These are phyloP conservation scores for Gobiocypris rarus DNA, from an alignment of 2,113 vertebrate species.

Conservation along the genomic window DNA sequence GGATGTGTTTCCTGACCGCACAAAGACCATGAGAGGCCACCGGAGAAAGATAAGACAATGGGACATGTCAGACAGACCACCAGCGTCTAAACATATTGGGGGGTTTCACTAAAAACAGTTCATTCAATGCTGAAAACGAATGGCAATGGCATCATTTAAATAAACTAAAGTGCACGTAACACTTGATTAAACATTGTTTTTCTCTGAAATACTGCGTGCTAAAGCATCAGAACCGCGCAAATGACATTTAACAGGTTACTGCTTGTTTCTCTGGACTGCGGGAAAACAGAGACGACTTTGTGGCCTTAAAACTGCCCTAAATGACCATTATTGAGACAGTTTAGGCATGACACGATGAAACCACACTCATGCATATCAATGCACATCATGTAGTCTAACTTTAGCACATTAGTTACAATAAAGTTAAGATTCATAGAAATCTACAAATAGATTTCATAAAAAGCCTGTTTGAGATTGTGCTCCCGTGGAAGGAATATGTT, in stretches of 20 bases:
- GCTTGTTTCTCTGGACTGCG: too few species aligned
- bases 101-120: neutral
- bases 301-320: neutral
- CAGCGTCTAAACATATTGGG: constrained; percentile 3
- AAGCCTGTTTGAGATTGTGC: neutral
- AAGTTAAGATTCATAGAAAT: neutral
- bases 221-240: neutral
- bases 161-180: neutral
- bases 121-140: neutral
- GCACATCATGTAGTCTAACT: neutral
- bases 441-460: neutral
- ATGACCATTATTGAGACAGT: neutral
- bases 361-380: neutral
- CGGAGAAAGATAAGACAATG: constrained; percentile 64
- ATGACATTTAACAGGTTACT: neutral
- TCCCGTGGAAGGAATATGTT: neutral
- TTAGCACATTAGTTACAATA: neutral
- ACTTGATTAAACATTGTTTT: neutral
- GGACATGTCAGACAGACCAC: constrained; percentile 62
- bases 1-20: constrained; percentile 60
- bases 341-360: neutral
- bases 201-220: neutral
- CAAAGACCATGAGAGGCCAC: constrained; percentile 56
- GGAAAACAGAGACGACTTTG: neutral
- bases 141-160: neutral